phyloP scores from a whole-genome alignment of 2,888 invertebrate species.

The Monopis laevigella region DNA sequence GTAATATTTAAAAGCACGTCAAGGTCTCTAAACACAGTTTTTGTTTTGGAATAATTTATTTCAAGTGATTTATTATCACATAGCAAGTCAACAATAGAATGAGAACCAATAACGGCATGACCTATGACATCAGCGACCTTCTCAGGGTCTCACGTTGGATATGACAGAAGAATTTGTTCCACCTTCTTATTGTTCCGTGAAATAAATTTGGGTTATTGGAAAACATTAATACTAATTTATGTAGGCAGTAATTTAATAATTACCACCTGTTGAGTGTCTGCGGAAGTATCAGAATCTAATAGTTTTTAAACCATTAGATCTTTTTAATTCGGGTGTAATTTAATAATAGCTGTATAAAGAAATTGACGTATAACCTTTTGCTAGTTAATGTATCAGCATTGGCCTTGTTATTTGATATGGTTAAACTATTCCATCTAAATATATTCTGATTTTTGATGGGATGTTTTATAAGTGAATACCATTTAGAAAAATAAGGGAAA shows the following conservation, averaged over 20 bases:
- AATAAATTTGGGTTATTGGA: too few species aligned
- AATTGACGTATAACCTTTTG: conserved; percentile 27
- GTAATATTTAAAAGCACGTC: conserved; percentile 24
- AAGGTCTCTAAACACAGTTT: conserved; percentile 34
- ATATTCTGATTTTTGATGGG: too few species aligned
- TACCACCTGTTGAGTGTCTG: too few species aligned
- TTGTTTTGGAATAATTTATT: conserved; percentile 33
- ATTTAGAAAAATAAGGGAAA: too few species aligned
- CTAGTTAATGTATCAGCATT: conserved; percentile 12
- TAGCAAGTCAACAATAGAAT: conserved; percentile 37
- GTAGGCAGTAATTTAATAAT: too few species aligned
- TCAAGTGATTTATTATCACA: conserved; percentile 36
- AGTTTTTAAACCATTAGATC: too few species aligned
- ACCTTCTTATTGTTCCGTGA: too few species aligned
- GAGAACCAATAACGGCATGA: conserved; percentile 36
- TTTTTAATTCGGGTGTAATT: neutral
- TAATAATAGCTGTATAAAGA: conserved; percentile 12
- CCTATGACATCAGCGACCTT: conserved; percentile 50
- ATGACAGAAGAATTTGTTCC: too few species aligned
- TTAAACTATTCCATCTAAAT: too few species aligned
- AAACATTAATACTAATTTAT: too few species aligned
- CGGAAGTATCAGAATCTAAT: too few species aligned
- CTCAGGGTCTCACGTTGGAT: conserved; percentile 23
- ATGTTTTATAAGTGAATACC: too few species aligned
- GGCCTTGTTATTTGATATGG: conserved; percentile 30